Evolutionary conservation across 1,140 invertebrate species (phyloP), one percentile per base, ranked within the genome.

Genomic region (Gryllus bimaculatus): DNA sequence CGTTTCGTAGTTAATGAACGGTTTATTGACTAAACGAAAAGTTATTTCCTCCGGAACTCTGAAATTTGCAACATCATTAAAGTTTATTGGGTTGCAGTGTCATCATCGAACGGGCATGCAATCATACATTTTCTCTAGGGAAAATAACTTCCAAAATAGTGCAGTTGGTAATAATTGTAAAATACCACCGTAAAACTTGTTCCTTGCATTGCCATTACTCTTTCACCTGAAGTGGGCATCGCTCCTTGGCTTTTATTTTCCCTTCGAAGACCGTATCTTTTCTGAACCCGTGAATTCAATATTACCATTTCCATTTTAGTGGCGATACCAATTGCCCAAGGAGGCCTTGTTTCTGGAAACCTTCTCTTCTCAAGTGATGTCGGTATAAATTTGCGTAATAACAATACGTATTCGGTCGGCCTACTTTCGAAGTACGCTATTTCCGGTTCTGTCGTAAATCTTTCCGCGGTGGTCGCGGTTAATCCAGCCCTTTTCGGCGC

Each of bases 331-430:
- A 66, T 66, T 66, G 54, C 54, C 54, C 54, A 66, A 66, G 54
- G 54, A 66, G 54, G 54, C 18, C 10, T 66, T 66, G 54, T 18
- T 66, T 18, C 54, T 10, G 54, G 54, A 66, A 66, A 39, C 26
- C 54, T 66, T 66, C 54, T 66, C 54, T 66, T 66, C 54, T 13
- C 54, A 66, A 66, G 54, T 66, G 10, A 66, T 66, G 54, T 10
- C 54, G 26, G 54, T 66, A 66, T 66, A 66, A 66, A 66, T 66
- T 66, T 66, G 54, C 54, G 54, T 66, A 66, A 66, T 66, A 66
- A 66, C 18, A 66, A 66, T 66, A 66, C 54, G 54, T 66, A 66
- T 66, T 66, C 54, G 54, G 10, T 18, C 54, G 54, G 54, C 54
- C 54, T 66, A 10, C 54, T 66, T 18, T 66, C 54, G 54, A 10